Conservation (phyloP, 2,797 vertebrate species). For the Amphiprion clarkii region DNA sequence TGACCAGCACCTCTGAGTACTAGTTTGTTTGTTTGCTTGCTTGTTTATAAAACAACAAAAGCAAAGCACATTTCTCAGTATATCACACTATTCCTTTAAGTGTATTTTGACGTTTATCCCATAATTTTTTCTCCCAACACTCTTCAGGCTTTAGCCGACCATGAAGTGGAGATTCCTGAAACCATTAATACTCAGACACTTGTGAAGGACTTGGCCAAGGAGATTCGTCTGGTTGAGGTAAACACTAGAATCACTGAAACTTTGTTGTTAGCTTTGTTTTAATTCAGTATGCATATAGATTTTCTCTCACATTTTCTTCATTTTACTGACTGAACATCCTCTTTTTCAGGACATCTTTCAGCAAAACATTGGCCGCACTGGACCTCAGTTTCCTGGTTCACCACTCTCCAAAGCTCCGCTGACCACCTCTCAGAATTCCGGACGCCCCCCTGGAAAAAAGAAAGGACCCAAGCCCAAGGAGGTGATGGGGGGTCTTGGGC, state of each 20-base stretch:
- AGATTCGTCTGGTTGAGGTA: conserved; percentile 95
- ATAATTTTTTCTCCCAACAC: too few relatives aligned
- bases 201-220: conserved; percentile 94
- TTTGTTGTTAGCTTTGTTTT: conserved; percentile 1
- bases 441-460: conserved; percentile 89
- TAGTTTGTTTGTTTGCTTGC: background rate
- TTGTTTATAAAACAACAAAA: background rate
- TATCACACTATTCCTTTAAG: background rate
- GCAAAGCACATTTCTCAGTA: background rate
- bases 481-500: conserved; percentile 65
- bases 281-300: background rate
- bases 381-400: conserved; percentile 87
- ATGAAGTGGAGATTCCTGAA: conserved; percentile 94
- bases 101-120: background rate
- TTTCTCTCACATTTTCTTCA: background rate
- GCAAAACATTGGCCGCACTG: conserved; percentile 91
- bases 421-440: conserved; percentile 83
- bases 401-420: conserved; percentile 82
- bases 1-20: background rate
- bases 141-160: conserved; percentile 88
- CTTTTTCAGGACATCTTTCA: conserved; percentile 91
- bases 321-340: background rate
- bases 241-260: conserved; percentile 31
- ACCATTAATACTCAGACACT: conserved; percentile 91
- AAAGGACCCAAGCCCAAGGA: conserved; percentile 90